Conservation (phyloP, 2,113 vertebrate genomes). For the Rhinichthys klamathensis region DNA sequence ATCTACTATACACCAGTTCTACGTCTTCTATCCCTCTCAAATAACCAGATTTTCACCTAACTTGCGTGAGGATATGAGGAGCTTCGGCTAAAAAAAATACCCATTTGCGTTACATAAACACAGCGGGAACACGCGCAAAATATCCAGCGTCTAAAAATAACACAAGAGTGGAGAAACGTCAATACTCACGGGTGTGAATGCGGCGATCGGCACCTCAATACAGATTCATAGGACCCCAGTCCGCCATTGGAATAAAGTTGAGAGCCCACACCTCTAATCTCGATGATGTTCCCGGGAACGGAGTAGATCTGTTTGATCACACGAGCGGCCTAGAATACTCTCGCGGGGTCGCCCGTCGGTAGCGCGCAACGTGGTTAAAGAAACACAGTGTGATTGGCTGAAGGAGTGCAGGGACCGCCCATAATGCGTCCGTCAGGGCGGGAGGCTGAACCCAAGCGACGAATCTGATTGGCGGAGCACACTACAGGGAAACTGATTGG, state of each 20-base stretch:
- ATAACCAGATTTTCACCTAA: background rate
- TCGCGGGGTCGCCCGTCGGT: slow-evolving; percentile 46
- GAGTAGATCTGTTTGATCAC: slow-evolving; percentile 57
- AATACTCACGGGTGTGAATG: slow-evolving; percentile 66
- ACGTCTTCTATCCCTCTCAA: background rate
- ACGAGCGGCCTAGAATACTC: slow-evolving; percentile 58
- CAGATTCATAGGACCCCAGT: slow-evolving; percentile 39
- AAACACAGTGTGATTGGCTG: slow-evolving; percentile 53
- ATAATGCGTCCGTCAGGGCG: background rate
- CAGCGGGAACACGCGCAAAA: slow-evolving; percentile 64
- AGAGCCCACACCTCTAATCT: slow-evolving; percentile 51
- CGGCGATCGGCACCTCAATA: slow-evolving; percentile 5
- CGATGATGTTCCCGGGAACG: slow-evolving; percentile 42
- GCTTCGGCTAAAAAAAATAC: background rate
- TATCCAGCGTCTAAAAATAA: slow-evolving; percentile 62
- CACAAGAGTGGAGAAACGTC: slow-evolving; percentile 50
- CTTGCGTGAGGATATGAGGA: background rate
- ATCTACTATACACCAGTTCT: background rate
- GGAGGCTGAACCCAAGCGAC: slow-evolving; percentile 11
- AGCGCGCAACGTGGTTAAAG: slow-evolving; percentile 55
- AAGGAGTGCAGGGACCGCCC: slow-evolving; percentile 15
- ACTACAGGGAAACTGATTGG: background rate
- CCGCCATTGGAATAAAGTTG: slow-evolving; percentile 39
- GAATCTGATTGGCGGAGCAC: slow-evolving; percentile 46
- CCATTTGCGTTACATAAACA: slow-evolving; percentile 71